Evolutionary conservation across 2,113 vertebrate genomes (phyloP).

Genomic region (Channa maculata): DNA sequence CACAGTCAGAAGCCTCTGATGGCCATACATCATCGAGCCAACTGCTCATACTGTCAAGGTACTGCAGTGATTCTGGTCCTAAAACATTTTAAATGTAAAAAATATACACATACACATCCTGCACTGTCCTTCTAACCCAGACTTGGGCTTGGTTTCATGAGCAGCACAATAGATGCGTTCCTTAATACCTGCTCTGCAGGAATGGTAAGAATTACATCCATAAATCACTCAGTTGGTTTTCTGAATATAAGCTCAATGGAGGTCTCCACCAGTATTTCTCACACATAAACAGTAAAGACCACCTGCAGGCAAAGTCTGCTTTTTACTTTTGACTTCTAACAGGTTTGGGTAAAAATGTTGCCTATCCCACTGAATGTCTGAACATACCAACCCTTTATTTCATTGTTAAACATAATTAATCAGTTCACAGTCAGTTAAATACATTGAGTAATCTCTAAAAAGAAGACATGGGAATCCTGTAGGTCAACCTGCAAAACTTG

Average conservation of each 20-base stretch:
- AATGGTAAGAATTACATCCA: conserved; percentile 1
- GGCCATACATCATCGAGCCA: conserved; percentile 88
- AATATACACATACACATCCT: neutral
- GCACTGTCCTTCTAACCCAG: neutral
- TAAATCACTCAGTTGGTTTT: conserved; percentile 45
- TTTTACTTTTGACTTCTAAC: neutral
- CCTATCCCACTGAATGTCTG: neutral
- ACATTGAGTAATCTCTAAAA: neutral
- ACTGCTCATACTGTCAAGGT: conserved; percentile 90
- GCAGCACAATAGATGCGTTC: conserved; percentile 31
- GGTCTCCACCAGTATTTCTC: neutral
- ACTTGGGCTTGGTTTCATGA: conserved; percentile 11
- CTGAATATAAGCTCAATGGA: conserved; percentile 1
- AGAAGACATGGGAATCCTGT: neutral
- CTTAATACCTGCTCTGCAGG: conserved; percentile 33
- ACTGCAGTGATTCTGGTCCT: conserved; percentile 45
- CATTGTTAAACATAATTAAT: too few species aligned
- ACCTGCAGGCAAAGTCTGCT: conserved; percentile 7
- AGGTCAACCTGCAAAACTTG: neutral
- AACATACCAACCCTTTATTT: neutral
- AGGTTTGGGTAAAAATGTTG: neutral
- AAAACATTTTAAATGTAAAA: conserved; percentile 1
- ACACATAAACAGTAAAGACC: conserved; percentile 23
- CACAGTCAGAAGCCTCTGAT: conserved; percentile 90
- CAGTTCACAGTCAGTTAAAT: neutral